Conservation (phyloP, 2,797 vertebrate species). For the Vipera ursinii region DNA sequence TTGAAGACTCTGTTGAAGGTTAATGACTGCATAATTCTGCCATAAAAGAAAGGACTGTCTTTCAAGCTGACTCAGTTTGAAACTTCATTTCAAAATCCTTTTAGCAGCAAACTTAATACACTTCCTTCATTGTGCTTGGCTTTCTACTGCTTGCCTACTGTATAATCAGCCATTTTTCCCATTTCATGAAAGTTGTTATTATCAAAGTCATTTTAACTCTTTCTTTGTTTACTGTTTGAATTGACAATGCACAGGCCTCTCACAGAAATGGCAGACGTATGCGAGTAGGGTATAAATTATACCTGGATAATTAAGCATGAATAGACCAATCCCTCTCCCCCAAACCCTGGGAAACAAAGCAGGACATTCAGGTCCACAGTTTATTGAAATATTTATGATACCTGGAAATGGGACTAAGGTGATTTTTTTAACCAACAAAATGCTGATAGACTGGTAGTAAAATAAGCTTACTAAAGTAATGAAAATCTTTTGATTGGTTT, state of each 20-base stretch:
- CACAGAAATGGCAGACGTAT: background rate
- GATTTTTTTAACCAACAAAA: background rate
- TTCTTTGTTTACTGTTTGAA: constrained; percentile 20
- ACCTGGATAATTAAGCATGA: constrained; percentile 22
- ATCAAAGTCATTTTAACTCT: background rate
- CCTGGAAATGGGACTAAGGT: background rate
- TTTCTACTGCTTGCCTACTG: constrained; percentile 4
- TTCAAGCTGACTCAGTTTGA: background rate
- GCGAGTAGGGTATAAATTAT: constrained; percentile 5
- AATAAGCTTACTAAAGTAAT: constrained; percentile 12
- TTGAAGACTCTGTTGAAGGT: background rate
- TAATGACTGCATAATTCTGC: background rate
- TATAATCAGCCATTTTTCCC: background rate
- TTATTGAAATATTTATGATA: constrained; percentile 20
- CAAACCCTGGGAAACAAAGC: constrained; percentile 3
- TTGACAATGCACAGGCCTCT: background rate
- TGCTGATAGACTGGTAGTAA: background rate
- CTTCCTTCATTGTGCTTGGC: background rate
- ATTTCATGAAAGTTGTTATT: constrained; percentile 22
- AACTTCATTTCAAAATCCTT: background rate
- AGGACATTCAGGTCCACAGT: background rate
- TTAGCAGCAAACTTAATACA: background rate
- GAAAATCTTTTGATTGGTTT: constrained; percentile 21
- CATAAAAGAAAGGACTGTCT: background rate
- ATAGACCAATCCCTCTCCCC: background rate